phyloP scores from a whole-genome alignment of 2,113 vertebrate genomes.

The Cromileptes altivelis region DNA sequence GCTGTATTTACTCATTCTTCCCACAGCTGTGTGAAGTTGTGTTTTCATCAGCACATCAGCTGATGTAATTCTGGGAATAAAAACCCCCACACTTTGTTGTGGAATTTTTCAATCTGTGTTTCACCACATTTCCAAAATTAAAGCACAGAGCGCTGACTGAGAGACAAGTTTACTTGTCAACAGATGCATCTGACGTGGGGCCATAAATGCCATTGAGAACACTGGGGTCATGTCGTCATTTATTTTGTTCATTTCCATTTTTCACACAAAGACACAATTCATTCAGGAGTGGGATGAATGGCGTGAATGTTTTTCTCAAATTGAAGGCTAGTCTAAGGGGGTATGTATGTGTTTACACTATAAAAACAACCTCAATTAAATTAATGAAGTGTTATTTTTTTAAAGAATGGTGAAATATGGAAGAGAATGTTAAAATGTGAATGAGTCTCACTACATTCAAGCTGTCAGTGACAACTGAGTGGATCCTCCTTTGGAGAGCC shows the following conservation, averaged over 20 bases:
- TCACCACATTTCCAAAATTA: constrained; percentile 2
- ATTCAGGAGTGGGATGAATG: constrained; percentile 38
- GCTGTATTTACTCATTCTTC: neutral
- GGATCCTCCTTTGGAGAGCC: neutral
- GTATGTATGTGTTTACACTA: constrained; percentile 12
- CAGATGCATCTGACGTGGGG: neutral
- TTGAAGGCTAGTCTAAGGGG: neutral
- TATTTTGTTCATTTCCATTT: constrained; percentile 54
- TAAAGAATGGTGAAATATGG: neutral
- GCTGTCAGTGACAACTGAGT: neutral
- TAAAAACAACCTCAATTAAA: neutral
- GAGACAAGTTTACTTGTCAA: neutral
- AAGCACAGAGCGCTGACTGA: neutral
- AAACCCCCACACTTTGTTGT: constrained; percentile 1
- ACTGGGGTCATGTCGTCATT: constrained; percentile 38
- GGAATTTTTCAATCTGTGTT: neutral
- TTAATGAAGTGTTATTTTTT: neutral
- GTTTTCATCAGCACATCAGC: neutral
- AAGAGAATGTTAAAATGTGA: neutral
- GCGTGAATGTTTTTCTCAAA: constrained; percentile 33
- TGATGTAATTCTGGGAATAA: constrained; percentile 6
- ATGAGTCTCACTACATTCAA: neutral
- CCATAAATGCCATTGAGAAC: constrained; percentile 3
- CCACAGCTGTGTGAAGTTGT: constrained; percentile 17
- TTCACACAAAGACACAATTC: constrained; percentile 63